Base-by-base conservation (phyloP, 2,888 invertebrate genomes). In the Xylota sylvarum region DNA sequence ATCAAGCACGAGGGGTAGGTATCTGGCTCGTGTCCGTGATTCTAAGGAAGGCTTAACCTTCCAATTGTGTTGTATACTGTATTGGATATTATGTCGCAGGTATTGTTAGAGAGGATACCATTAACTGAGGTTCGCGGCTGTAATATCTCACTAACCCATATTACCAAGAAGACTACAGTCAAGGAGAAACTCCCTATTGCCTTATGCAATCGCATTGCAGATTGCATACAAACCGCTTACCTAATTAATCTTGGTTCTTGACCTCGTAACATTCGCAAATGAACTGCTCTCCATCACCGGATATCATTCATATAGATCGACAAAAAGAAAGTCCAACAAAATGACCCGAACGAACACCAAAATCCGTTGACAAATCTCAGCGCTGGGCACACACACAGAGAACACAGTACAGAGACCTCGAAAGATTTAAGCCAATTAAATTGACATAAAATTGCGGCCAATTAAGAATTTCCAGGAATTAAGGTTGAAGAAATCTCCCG, bases 381-480 rank as follows among this genome's bases (percentile, higher is more conserved):
- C 10, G 6, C n/a, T 1, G 27, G 23, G 58, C 23, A 52, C 17
- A 23, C 58, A 48, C 40, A 17, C 30, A 35, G 23, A n/a, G 23
- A 40, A 23, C 30, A 52, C 23, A 62, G 19, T 32, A 58, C 48
- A 43, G 43, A 48, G 43, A 40, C 40, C 70, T 35, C 62, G 62
- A 27, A 73, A 60, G 35, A 64, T 43, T 56, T 56, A 58, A 48
- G 40, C 60, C 72, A 85, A 85, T 82, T 82, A 82, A 85, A 81
- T 85, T 77, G 85, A 81, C 80, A 81, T 67, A 80, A 77, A 67
- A 80, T 77, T 85, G 65, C 72, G 85, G 76, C 85, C 85, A 85
- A 85, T 85, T 85, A 85, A 85, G 81, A 76, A 72, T 80, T 85
- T 85, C 85, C 80, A 85, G 85, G 85, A 85, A 85, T 80, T 85